phyloP scores from a whole-genome alignment of 2,888 invertebrate genomes.

The Scaptomyza tumidula region DNA sequence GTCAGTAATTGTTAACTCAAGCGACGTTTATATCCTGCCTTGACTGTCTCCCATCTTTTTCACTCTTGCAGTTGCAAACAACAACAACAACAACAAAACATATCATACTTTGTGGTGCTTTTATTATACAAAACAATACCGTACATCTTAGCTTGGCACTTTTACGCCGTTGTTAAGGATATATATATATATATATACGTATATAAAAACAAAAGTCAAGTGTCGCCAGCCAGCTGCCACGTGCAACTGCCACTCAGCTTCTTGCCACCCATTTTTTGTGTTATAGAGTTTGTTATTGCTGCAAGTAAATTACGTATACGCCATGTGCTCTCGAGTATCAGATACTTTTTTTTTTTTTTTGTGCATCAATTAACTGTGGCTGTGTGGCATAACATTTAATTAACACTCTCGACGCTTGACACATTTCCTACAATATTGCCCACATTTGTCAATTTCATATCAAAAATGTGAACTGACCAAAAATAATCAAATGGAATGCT shows the following conservation, averaged over 20 bases:
- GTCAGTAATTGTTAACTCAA: constrained; percentile 81
- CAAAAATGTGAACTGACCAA: constrained; percentile 60
- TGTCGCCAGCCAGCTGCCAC: constrained; percentile 55
- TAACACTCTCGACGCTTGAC: constrained; percentile 64
- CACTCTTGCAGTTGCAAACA: constrained; percentile 15
- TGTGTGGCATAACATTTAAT: constrained; percentile 65
- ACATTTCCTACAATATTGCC: constrained; percentile 33
- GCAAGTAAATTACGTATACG: constrained; percentile 73
- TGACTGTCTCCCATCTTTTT: constrained; percentile 19
- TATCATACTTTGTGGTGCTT: constrained; percentile 74
- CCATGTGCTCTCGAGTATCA: constrained; percentile 37
- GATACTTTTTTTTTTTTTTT: constrained; percentile 33
- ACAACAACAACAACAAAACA: constrained; percentile 43
- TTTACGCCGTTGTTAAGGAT: constrained; percentile 70
- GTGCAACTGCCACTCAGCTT: constrained; percentile 7
- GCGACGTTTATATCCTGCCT: constrained; percentile 76
- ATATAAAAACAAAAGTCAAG: constrained; percentile 69
- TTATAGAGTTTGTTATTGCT: constrained; percentile 17
- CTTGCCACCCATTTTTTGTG: background rate
- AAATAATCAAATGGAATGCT: constrained; percentile 39
- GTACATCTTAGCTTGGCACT: constrained; percentile 71
- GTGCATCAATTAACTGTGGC: constrained; percentile 59
- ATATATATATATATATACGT: constrained; percentile 19
- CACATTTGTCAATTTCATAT: constrained; percentile 70
- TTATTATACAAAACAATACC: constrained; percentile 57